Evolutionary conservation across 2,113 vertebrate species (phyloP).

Genomic region (Lepisosteus oculatus): DNA sequence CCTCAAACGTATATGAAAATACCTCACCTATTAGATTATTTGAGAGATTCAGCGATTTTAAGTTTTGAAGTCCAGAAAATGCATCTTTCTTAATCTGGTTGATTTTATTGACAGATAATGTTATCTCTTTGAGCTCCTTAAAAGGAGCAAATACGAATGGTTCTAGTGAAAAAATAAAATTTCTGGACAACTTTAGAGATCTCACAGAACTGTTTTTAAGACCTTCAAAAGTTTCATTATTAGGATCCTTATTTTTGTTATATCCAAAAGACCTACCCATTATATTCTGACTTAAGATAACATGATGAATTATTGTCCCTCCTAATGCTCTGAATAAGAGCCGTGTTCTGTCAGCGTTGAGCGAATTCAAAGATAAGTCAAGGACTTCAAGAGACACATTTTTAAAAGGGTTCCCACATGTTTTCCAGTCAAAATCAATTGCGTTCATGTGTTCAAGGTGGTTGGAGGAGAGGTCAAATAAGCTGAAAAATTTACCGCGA

Average conservation of each 20-base stretch:
- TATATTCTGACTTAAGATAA: conserved; percentile 40
- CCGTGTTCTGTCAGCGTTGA: conserved; percentile 20
- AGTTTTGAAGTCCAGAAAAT: conserved; percentile 67
- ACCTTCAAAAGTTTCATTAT: conserved; percentile 68
- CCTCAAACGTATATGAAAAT: conserved; percentile 56
- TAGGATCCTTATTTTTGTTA: conserved; percentile 68
- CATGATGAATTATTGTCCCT: conserved; percentile 59
- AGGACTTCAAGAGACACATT: conserved; percentile 59
- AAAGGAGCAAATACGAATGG: conserved; percentile 60
- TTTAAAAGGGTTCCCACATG: conserved; percentile 77
- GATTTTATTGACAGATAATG: conserved; percentile 72
- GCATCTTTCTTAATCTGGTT: conserved; percentile 66
- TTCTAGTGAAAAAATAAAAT: conserved; percentile 66
- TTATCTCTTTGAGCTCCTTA: conserved; percentile 47
- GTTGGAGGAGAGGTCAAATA: conserved; percentile 57
- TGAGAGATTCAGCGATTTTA: conserved; percentile 72
- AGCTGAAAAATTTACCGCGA: conserved; percentile 63
- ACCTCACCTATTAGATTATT: conserved; percentile 78
- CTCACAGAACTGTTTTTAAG: conserved; percentile 59
- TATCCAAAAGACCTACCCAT: conserved; percentile 71
- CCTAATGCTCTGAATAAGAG: conserved; percentile 62
- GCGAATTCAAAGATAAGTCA: conserved; percentile 58
- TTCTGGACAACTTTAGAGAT: conserved; percentile 62
- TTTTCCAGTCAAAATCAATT: conserved; percentile 52
- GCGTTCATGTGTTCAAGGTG: not conserved